Base-by-base conservation (phyloP, 2,888 invertebrate species). In the Spicauda simplicius region DNA sequence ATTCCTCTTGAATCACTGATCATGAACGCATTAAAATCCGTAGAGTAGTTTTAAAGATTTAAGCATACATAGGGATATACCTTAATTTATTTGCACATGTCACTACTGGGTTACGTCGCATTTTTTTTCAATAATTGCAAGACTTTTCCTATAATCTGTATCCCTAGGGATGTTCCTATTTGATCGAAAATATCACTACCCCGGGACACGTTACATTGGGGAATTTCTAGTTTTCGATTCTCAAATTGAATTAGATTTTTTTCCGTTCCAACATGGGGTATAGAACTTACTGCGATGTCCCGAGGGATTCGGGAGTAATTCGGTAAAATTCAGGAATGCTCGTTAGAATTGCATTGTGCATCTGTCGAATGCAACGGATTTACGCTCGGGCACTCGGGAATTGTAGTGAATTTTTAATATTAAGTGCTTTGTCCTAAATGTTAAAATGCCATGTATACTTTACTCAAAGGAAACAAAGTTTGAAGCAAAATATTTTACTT, bases 301-400 rank as follows among this genome's bases (percentile, higher is more conserved):
- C 65, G 19, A 19, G 65, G 58, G 54, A 65, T 59, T 55, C 59
- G 45, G 14, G 6, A 25, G 64, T 65, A 60, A 65, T 65, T 54
- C 65, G 54, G 53, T 19, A 19, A 60, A 45, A 58, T 45, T 64
- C 68, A 53, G 25, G 58, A 63, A 14, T 58, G 64, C 65, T 66
- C 65, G 68, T 66, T 70, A 70, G 64, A 70, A 61, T 68, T 71
- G 69, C 69, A 69, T 64, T 62, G 70, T 71, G 69, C 71, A 70
- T 70, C 71, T 71, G 71, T 71, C 71, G 69, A 62, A 66, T 69
- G 57, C 61, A 64, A 62, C 33, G 53, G 59, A 59, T 65, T 65
- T 59, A 65, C 52, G 33, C 16, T 8, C 45, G 5, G 45, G 37
- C 37, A 37, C 37, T 37, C 37, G 37, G 37, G 37, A 37, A 37